Conservation (phyloP, 2,888 invertebrate species). For the Tryphoninae sp. region DNA sequence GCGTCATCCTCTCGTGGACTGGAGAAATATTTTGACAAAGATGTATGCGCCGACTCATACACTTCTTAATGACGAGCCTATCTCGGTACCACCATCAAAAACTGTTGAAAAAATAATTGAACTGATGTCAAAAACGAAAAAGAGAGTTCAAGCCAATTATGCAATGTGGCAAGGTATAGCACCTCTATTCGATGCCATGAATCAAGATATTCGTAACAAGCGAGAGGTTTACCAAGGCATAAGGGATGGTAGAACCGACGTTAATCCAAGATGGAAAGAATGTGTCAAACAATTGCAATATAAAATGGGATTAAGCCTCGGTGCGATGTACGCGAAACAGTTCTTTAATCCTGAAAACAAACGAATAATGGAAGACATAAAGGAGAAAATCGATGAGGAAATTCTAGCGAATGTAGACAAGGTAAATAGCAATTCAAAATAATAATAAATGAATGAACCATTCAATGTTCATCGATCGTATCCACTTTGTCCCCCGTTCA, state of each 20-base stretch:
- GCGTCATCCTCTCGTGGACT: slow-evolving; percentile 89
- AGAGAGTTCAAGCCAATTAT: slow-evolving; percentile 92
- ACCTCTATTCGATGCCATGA: no score
- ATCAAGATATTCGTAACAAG: no score
- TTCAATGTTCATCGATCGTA: slow-evolving; percentile 68
- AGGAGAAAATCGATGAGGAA: slow-evolving; percentile 81
- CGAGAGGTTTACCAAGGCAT: no score
- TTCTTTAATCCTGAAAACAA: slow-evolving; percentile 94
- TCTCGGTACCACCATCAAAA: slow-evolving; percentile 92
- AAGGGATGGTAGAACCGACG: no score
- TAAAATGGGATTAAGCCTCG: slow-evolving; percentile 89
- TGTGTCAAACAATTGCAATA: slow-evolving; percentile 91
- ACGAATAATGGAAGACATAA: slow-evolving; percentile 84
- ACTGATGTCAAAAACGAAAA: slow-evolving; percentile 83
- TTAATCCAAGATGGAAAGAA: slow-evolving; percentile 95
- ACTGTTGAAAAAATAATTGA: slow-evolving; percentile 89
- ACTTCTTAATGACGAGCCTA: slow-evolving; percentile 94
- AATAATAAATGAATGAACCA: slow-evolving; percentile 82
- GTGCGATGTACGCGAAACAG: slow-evolving; percentile 92
- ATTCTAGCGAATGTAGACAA: slow-evolving; percentile 93
- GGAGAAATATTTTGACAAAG: slow-evolving; percentile 92
- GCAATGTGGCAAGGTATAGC: slow-evolving; percentile 84
- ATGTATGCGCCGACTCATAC: slow-evolving; percentile 85
- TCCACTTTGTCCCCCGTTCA: slow-evolving; percentile 31
- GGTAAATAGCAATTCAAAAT: slow-evolving; percentile 88